A percentile compares a stretch with the other conserved stretches of the same genome.
phyloP scores from a whole-genome alignment of 2,113 vertebrate species.

The Theropithecus gelada region DNA sequence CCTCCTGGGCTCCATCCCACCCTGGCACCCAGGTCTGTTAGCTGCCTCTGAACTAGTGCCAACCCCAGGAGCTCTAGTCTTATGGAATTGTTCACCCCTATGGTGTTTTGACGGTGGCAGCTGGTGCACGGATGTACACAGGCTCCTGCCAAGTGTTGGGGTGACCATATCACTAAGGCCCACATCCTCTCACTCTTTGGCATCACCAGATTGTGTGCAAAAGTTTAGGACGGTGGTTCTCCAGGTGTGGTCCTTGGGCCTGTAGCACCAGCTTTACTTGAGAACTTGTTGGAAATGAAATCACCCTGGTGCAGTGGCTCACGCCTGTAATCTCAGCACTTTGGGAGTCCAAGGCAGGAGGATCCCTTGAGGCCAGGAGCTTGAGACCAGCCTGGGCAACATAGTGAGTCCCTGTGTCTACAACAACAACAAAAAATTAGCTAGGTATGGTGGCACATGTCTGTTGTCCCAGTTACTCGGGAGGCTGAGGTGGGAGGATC shows the following conservation, averaged over 20 bases:
- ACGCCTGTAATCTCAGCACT: too few relatives aligned
- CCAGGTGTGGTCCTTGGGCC: background rate
- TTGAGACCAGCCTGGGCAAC: too few relatives aligned
- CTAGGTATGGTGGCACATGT: too few relatives aligned
- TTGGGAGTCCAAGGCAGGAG: too few relatives aligned
- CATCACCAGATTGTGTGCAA: background rate
- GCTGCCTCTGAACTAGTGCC: background rate
- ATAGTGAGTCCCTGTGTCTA: too few relatives aligned
- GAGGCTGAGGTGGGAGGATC: too few relatives aligned
- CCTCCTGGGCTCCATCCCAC: background rate
- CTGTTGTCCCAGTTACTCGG: too few relatives aligned
- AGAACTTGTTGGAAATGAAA: background rate
- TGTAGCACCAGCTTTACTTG: background rate
- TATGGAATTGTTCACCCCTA: background rate
- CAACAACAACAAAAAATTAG: too few relatives aligned
- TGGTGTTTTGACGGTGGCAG: background rate
- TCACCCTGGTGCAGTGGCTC: too few relatives aligned
- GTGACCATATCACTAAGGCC: background rate
- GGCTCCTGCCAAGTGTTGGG: background rate
- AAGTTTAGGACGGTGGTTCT: background rate
- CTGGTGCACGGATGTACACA: background rate
- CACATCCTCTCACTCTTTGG: background rate
- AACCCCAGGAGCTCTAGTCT: background rate
- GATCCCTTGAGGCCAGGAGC: too few relatives aligned
- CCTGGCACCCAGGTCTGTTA: background rate